These are phyloP conservation scores for Hipposideros larvatus DNA, from an alignment of 2,797 vertebrate genomes.

Conservation along the genomic window DNA sequence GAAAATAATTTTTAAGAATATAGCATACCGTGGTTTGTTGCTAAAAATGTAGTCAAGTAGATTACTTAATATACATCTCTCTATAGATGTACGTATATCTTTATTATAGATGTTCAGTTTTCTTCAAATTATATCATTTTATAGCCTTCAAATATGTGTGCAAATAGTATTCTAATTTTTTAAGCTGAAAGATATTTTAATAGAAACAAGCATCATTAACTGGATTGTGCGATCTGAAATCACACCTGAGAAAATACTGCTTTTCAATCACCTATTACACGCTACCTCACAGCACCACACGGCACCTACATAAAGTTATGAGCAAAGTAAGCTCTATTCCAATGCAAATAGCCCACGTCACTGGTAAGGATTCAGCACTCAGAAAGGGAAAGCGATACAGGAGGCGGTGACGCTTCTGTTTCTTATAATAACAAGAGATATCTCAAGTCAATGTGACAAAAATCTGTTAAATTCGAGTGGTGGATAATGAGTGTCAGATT, in stretches of 20 bases:
- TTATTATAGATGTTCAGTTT: not conserved
- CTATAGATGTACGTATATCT: not conserved
- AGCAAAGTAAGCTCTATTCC: not conserved
- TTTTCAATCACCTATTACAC: not conserved
- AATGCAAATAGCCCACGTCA: accelerated
- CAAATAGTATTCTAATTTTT: not conserved
- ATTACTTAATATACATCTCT: not conserved
- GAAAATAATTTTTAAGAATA: not conserved
- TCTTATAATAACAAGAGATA: not conserved
- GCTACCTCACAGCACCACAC: not conserved
- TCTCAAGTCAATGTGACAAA: not conserved
- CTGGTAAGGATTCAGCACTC: not conserved
- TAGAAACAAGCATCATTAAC: not conserved
- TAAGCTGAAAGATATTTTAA: not conserved
- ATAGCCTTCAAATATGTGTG: not conserved
- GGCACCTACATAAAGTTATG: accelerated
- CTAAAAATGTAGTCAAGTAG: not conserved
- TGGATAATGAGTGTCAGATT: not conserved
- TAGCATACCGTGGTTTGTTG: not conserved
- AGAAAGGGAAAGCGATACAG: not conserved
- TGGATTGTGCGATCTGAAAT: not conserved
- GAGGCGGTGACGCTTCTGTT: not conserved
- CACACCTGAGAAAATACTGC: not conserved
- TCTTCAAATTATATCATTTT: not conserved
- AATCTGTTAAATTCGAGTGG: not conserved